Evolutionary conservation across 1,140 invertebrate genomes (phyloP).

Genomic region (Pseudomyrmex gracilis): DNA sequence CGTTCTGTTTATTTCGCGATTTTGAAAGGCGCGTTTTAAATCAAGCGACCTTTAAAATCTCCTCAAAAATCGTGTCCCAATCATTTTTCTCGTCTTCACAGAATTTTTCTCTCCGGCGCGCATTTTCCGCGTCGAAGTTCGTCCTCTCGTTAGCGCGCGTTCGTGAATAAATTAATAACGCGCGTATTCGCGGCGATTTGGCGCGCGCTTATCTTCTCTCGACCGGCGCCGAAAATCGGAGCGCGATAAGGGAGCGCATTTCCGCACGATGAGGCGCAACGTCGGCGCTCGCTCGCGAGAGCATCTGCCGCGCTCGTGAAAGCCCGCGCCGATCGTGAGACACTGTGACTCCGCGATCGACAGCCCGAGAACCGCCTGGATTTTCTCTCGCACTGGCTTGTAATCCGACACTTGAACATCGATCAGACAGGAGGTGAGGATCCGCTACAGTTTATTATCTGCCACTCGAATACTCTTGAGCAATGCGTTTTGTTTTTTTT

Average conservation of each 20-base stretch:
- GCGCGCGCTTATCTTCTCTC: neutral
- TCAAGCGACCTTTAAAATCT: too few relatives aligned
- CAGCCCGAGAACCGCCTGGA: conserved; percentile 32
- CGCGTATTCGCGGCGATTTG: neutral
- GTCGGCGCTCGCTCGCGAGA: conserved; percentile 30
- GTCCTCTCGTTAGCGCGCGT: neutral
- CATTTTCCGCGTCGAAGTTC: neutral
- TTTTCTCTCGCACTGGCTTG: conserved; percentile 35
- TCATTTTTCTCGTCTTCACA: neutral
- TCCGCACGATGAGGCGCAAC: conserved; percentile 41
- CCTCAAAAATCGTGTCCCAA: neutral
- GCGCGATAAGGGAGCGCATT: neutral
- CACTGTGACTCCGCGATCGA: conserved; percentile 25
- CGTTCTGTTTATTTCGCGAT: neutral
- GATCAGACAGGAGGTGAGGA: conserved; percentile 60
- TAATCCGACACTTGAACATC: conserved; percentile 13
- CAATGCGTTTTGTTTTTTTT: neutral
- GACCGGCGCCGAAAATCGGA: neutral
- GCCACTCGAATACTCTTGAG: neutral
- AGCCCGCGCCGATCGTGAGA: conserved; percentile 22
- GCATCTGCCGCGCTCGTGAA: conserved; percentile 32
- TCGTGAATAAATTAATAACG: neutral
- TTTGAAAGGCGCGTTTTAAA: neutral
- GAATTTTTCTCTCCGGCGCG: neutral
- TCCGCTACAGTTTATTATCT: conserved; percentile 27